Evolutionary conservation across 2,113 vertebrate genomes (phyloP).

Genomic region (Xiphophorus maculatus): DNA sequence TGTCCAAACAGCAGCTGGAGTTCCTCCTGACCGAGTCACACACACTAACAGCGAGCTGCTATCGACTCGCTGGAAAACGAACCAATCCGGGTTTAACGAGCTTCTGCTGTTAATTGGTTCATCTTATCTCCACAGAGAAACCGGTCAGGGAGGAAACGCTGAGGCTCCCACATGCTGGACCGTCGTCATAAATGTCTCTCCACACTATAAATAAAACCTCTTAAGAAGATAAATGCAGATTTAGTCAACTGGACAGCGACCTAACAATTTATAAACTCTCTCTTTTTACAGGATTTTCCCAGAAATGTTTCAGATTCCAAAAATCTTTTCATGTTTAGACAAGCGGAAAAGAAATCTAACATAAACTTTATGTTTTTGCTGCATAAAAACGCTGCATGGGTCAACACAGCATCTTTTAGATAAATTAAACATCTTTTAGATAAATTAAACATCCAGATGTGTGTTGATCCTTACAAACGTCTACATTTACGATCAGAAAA

Average conservation of each 20-base stretch:
- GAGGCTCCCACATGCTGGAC: not conserved
- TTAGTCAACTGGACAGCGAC: not conserved
- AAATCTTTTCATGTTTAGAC: not conserved
- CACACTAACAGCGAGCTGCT: constrained; percentile 7
- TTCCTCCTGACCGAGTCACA: constrained; percentile 26
- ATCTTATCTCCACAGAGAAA: not conserved
- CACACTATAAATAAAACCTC: not conserved
- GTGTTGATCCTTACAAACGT: no score
- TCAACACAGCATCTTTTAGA: no score
- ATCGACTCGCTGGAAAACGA: not conserved
- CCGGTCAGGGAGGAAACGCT: not conserved
- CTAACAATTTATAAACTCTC: not conserved
- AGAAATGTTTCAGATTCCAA: not conserved
- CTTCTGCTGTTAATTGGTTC: constrained; percentile 1
- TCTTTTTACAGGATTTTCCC: not conserved
- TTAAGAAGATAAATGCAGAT: not conserved
- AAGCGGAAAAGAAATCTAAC: not conserved
- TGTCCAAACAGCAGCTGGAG: constrained; percentile 64
- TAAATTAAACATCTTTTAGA: no score
- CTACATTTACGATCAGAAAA: no score
- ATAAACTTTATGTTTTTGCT: not conserved
- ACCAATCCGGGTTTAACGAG: no score
- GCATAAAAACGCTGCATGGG: not conserved
- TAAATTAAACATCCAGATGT: no score
- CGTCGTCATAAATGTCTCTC: not conserved